Evolutionary conservation across 2,113 vertebrate genomes (phyloP).

Genomic region (Embiotoca jacksoni): DNA sequence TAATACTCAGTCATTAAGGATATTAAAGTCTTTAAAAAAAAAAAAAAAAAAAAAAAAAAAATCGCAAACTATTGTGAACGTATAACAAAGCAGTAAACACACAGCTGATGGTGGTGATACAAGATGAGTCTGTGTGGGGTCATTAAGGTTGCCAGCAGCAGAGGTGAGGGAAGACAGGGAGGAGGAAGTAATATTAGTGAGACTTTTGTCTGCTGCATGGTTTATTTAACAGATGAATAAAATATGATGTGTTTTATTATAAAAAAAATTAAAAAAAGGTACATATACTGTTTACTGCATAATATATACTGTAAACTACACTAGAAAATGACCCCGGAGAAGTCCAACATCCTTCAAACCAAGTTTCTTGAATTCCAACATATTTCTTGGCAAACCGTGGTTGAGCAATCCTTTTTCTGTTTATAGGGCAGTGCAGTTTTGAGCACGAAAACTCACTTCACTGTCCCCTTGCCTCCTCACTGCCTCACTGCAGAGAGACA

Average conservation of each 20-base stretch:
- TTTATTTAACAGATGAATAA: slow-evolving; percentile 10
- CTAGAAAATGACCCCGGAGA: too few relatives aligned
- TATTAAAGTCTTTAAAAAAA: slow-evolving; percentile 28
- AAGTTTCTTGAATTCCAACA: not conserved
- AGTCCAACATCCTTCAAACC: not conserved
- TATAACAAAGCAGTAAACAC: slow-evolving; percentile 18
- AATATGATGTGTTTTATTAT: not conserved
- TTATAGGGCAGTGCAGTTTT: slow-evolving; percentile 41
- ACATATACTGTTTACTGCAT: too few relatives aligned
- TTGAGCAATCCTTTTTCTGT: not conserved
- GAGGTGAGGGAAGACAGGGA: slow-evolving; percentile 1
- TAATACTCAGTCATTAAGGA: slow-evolving; percentile 14
- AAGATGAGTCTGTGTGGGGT: slow-evolving; percentile 17
- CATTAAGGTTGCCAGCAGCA: slow-evolving; percentile 26
- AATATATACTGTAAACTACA: too few relatives aligned
- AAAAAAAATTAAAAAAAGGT: too few relatives aligned
- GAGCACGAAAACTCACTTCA: slow-evolving; percentile 5
- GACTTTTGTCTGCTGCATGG: slow-evolving; percentile 25
- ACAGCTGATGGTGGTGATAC: slow-evolving; percentile 8
- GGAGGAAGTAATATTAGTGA: not conserved
- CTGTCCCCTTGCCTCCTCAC: slow-evolving; percentile 47
- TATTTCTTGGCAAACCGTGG: not conserved
- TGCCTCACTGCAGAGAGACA: slow-evolving; percentile 77
- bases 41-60: slow-evolving; percentile 2
- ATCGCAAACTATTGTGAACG: not conserved